These are phyloP conservation scores for Jaculus jaculus DNA, from an alignment of 2,113 vertebrate genomes.

Conservation along the genomic window DNA sequence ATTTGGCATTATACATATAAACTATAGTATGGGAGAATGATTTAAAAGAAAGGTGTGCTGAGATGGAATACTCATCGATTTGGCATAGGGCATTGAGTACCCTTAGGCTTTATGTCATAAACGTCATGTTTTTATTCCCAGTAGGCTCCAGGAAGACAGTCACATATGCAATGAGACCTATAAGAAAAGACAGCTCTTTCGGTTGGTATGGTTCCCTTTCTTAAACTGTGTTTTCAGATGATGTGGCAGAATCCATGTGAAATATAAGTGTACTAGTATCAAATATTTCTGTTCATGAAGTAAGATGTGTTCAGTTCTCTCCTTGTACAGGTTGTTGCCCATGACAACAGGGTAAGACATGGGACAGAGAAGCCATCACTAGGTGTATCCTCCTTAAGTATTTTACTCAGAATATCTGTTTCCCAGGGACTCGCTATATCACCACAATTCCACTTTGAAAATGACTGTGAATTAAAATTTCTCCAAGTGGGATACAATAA, in stretches of 20 bases:
- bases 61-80: not conserved
- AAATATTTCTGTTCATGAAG: constrained; percentile 64
- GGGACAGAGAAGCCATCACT: not conserved
- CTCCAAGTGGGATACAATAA: not conserved
- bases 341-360: not conserved
- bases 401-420: not conserved
- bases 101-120: constrained; percentile 59
- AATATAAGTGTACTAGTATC: constrained; percentile 67
- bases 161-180: constrained; percentile 93
- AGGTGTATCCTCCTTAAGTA: not conserved
- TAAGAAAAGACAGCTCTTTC: constrained; percentile 95
- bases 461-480: constrained; percentile 25
- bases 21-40: not conserved
- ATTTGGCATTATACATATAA: not conserved
- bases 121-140: constrained; percentile 84
- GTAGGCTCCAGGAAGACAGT: constrained; percentile 92
- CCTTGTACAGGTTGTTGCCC: not conserved
- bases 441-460: not conserved
- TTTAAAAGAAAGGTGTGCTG: not conserved
- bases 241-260: constrained; percentile 71
- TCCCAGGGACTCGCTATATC: not conserved
- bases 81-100: not conserved
- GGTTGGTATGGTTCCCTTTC: constrained; percentile 87
- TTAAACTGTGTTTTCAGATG: constrained; percentile 73
- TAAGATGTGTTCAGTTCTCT: constrained; percentile 31